A percentile compares a stretch with the other conserved stretches of the same genome.
phyloP scores from a whole-genome alignment of 2,888 invertebrate genomes.

The Calliscelio sp. region DNA sequence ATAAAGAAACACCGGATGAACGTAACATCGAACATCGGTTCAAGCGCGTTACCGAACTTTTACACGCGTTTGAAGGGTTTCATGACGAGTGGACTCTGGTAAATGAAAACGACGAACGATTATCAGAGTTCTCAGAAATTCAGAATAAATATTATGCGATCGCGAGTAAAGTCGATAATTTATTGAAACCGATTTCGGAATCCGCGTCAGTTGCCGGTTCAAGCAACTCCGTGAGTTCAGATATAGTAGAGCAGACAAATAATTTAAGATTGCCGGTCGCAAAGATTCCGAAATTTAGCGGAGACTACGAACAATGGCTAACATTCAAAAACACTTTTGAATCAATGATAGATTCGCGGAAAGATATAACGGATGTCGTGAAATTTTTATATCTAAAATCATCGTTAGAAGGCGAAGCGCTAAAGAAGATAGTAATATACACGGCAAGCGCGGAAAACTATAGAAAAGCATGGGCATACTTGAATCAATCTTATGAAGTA shows the following conservation, averaged over 20 bases:
- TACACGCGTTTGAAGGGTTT: too few species aligned
- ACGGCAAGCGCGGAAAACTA: slow-evolving; percentile 61
- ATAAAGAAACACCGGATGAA: not conserved
- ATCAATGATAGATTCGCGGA: slow-evolving; percentile 59
- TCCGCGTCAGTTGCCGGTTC: not conserved
- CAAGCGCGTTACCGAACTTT: not conserved
- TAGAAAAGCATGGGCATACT: slow-evolving; percentile 46
- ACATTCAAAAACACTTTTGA: slow-evolving; percentile 57
- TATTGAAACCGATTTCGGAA: not conserved
- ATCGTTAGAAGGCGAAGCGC: slow-evolving; percentile 44
- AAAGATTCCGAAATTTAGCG: slow-evolving; percentile 1
- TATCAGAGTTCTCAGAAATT: not conserved
- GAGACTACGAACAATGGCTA: slow-evolving; percentile 43
- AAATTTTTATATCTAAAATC: slow-evolving; percentile 64
- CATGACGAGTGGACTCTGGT: too few species aligned
- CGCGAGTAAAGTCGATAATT: not conserved
- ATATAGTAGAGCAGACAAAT: not conserved
- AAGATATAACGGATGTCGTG: slow-evolving; percentile 53
- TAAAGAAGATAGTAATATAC: slow-evolving; percentile 42
- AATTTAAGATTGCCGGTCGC: not conserved
- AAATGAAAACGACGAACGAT: too few species aligned
- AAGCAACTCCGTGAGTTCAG: not conserved
- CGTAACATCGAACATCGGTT: not conserved
- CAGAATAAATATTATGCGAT: slow-evolving; percentile 1
- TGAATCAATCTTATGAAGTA: slow-evolving; percentile 55